A percentile compares a stretch with the other conserved stretches of the same genome.
These are phyloP conservation scores for Galemys pyrenaicus DNA, from an alignment of 2,113 vertebrate genomes.

Conservation along the genomic window DNA sequence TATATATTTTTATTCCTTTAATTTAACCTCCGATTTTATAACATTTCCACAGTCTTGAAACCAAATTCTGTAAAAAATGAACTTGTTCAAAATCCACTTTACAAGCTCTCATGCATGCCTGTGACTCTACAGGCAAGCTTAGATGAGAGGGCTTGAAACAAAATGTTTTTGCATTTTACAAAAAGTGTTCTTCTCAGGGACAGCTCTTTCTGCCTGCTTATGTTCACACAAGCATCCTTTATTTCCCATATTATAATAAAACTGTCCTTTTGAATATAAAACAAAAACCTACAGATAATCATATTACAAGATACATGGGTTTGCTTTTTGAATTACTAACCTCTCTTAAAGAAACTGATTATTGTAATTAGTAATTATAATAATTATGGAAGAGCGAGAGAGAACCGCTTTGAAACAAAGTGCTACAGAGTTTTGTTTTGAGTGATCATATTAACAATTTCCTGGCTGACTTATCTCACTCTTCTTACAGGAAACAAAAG, in stretches of 20 bases:
- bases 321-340: slow-evolving; percentile 37
- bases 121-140: no score
- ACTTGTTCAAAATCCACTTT: neutral
- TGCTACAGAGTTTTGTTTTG: neutral
- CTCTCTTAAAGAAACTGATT: slow-evolving; percentile 41
- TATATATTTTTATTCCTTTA: neutral
- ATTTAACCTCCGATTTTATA: slow-evolving; percentile 37
- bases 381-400: no score
- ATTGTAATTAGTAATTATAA: no score
- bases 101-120: neutral
- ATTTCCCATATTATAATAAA: no score
- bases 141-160: no score
- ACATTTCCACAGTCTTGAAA: slow-evolving; percentile 42
- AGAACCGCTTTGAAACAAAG: neutral
- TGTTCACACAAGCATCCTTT: no score
- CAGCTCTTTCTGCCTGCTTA: no score
- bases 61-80: slow-evolving; percentile 23
- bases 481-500: neutral
- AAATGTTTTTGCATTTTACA: no score
- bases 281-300: neutral
- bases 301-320: neutral
- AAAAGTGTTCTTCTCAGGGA: no score
- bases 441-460: neutral
- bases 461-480: neutral
- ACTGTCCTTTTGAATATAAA: no score